Percentiles rank a stretch among this genome's conserved stretches.
These are phyloP conservation scores for Spilogale gracilis DNA, from an alignment of 2,113 vertebrate species.

Conservation along the genomic window DNA sequence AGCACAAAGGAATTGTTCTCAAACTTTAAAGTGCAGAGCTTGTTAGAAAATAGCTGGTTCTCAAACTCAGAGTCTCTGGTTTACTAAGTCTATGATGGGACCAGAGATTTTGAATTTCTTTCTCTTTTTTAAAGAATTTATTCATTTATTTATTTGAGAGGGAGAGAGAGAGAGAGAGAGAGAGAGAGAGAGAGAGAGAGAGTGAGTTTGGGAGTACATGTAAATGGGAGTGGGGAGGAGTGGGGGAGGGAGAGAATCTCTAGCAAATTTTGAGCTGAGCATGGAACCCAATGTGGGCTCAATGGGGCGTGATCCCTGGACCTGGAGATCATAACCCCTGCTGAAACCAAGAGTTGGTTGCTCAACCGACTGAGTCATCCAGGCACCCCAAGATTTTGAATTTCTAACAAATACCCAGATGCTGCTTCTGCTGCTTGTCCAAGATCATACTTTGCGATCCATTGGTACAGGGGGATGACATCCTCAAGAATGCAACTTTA, in stretches of 20 bases:
- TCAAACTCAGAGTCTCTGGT: not conserved
- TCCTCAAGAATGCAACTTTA: not conserved
- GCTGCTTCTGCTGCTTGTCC: not conserved
- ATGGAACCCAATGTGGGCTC: not conserved
- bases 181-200: not conserved
- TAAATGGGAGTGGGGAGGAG: too few species aligned
- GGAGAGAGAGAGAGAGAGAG: not conserved
- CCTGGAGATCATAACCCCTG: not conserved
- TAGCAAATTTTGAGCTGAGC: not conserved
- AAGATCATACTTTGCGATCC: not conserved
- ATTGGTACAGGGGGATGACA: not conserved
- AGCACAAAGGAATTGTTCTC: not conserved
- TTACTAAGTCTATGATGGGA: not conserved
- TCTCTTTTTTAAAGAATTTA: not conserved
- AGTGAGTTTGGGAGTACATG: too few species aligned
- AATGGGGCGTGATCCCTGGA: not conserved
- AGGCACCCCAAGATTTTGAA: not conserved
- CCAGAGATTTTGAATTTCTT: not conserved
- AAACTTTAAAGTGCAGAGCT: not conserved
- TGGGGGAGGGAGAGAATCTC: not conserved
- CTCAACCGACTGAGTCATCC: not conserved
- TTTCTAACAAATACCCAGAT: not conserved
- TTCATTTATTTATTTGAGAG: not conserved
- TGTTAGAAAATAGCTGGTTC: not conserved
- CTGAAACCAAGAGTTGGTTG: not conserved